Percentiles rank a stretch among this genome's conserved stretches.
phyloP scores from a whole-genome alignment of 2,113 vertebrate genomes.

The Ploceus nigricollis region DNA sequence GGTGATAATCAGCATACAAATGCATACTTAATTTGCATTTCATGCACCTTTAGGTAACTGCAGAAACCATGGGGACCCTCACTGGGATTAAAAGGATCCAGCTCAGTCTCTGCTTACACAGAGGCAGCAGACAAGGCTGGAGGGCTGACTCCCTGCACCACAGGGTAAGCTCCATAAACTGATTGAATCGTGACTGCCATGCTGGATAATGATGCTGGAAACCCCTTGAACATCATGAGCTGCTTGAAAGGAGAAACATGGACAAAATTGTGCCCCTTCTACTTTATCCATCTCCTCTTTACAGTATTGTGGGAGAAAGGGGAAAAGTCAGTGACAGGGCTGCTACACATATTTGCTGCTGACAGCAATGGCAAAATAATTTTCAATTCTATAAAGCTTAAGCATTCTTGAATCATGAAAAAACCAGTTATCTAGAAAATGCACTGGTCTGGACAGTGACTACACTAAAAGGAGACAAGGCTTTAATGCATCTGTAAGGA shows the following conservation, averaged over 20 bases:
- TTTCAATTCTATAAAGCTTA: neutral
- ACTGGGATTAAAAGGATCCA: neutral
- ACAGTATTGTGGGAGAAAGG: neutral
- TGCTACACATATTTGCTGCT: neutral
- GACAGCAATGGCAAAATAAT: neutral
- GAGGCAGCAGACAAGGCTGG: neutral
- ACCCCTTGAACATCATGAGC: neutral
- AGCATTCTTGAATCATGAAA: neutral
- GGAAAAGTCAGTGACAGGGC: neutral
- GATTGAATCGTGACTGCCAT: neutral
- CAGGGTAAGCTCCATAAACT: neutral
- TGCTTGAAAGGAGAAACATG: neutral
- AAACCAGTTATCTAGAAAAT: neutral
- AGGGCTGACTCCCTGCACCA: neutral
- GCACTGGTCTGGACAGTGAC: neutral
- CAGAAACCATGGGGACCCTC: neutral
- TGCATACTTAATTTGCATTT: neutral
- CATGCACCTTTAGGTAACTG: neutral
- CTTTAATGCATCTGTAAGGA: neutral
- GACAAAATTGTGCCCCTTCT: neutral
- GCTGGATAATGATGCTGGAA: neutral
- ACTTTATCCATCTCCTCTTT: neutral
- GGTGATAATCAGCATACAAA: neutral
- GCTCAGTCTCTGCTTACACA: neutral
- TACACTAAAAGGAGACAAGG: neutral